These are phyloP conservation scores for Geothlypis trichas DNA, from an alignment of 2,113 vertebrate species.

Conservation along the genomic window DNA sequence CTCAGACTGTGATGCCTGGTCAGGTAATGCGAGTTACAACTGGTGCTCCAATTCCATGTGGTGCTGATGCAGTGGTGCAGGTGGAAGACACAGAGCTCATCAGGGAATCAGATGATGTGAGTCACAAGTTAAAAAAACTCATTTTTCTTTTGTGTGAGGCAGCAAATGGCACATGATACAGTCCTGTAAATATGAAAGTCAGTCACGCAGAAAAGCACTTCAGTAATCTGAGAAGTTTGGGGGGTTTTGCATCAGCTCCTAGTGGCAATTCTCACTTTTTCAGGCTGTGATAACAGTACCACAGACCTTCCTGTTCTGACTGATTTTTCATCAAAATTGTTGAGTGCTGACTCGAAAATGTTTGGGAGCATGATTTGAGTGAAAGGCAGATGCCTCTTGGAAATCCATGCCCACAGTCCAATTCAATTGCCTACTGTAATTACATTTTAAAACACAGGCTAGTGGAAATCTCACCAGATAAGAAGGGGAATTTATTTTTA, in stretches of 20 bases:
- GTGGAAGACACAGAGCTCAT: slow-evolving; percentile 98
- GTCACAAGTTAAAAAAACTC: slow-evolving; percentile 64
- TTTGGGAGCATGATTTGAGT: neutral
- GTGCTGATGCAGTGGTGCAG: slow-evolving; percentile 97
- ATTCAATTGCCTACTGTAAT: neutral
- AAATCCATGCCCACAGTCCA: neutral
- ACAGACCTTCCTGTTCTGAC: neutral
- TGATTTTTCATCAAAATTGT: neutral
- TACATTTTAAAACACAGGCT: neutral
- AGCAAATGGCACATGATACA: neutral
- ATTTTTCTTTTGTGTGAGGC: neutral
- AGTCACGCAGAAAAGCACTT: neutral
- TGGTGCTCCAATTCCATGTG: slow-evolving; percentile 97
- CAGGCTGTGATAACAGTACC: neutral
- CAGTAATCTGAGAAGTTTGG: neutral
- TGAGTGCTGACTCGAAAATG: neutral
- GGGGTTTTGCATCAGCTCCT: neutral
- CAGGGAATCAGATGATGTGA: slow-evolving; percentile 96
- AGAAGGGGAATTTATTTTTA: neutral
- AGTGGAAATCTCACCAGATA: neutral
- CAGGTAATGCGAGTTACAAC: slow-evolving; percentile 99
- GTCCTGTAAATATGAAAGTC: neutral
- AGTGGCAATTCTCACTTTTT: neutral
- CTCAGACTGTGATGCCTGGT: slow-evolving; percentile 98
- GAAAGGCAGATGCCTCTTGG: neutral